Evolutionary conservation across 2,113 vertebrate genomes (phyloP), one percentile per base, ranked within the genome.

Genomic region (Pterocles gutturalis): DNA sequence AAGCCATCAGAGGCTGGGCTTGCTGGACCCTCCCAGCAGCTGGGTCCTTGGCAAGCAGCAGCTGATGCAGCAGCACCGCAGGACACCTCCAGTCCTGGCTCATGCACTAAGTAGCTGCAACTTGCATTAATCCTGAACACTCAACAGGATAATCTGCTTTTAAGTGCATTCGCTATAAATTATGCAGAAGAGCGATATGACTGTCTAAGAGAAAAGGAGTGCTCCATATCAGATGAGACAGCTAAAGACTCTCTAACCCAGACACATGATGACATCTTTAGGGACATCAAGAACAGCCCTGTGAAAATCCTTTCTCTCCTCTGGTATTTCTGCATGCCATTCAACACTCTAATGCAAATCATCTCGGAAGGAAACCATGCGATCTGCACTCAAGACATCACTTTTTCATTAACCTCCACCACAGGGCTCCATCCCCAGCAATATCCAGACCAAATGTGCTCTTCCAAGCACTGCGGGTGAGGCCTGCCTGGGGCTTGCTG

Each of bases 381-480:
- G 73, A 77, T 80, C 62, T 7, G 18, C 58, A 58, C 67, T 90
- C 67, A 83, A 70, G 75, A 73, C 58, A 93, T 66, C 62, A 62
- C 43, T 93, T 94, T 88, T 79, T 83, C 90, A 94, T 91, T 93
- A 93, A 90, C 75, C 62, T 93, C 79, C 82, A 88, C 87, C 82
- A 91, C 33, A 2, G 84, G 76, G 76, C 75, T 94, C 85, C 86
- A 90, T 77, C 67, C 69, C 33, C 45, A 58, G 82, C 85, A 77
- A 72, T 67, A 91, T 45, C 57, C 77, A 85, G 46, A 73, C 46
- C 64, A 89, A 93, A 91, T 61, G 55, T 77, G 49, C 57, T 88
- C 73, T 90, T 64, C 71, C 0, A 15, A 92, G 62, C 5, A 0
- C 87, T 46, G 66, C 4, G 2, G 62, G 75, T 64, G 25, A 94